Percentiles rank a stretch among this genome's conserved stretches.
Evolutionary conservation across 2,888 invertebrate genomes (phyloP).

Genomic region (Parnassius glacialis): DNA sequence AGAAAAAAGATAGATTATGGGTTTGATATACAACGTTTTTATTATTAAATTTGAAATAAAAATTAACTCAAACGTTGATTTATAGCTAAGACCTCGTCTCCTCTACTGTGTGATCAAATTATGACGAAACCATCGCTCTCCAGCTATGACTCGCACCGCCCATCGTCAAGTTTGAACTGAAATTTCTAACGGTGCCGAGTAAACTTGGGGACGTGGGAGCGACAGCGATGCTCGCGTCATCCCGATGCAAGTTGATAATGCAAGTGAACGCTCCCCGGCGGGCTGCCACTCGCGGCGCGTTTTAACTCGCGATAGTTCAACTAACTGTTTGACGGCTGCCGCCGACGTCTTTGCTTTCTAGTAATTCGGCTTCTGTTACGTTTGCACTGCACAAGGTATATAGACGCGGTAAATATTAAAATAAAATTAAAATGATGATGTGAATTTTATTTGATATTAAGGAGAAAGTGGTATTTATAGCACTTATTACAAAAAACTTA

Average conservation of each 20-base stretch:
- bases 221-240: conserved; percentile 74
- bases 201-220: conserved; percentile 75
- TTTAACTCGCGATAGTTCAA: conserved; percentile 16
- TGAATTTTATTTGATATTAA: too few relatives aligned
- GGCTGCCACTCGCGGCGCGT: conserved; percentile 15
- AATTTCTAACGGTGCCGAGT: conserved; percentile 72
- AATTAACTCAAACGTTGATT: too few relatives aligned
- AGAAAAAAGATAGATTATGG: too few relatives aligned
- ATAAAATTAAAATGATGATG: neutral
- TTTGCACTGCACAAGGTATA: neutral
- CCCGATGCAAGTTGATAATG: conserved; percentile 71
- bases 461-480: too few relatives aligned
- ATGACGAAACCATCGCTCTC: neutral
- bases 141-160: conserved; percentile 39
- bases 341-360: conserved; percentile 4
- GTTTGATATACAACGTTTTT: too few relatives aligned
- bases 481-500: too few relatives aligned
- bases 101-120: too few relatives aligned
- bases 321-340: conserved; percentile 20
- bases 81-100: too few relatives aligned
- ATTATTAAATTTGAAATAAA: too few relatives aligned
- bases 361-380: conserved; percentile 7
- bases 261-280: conserved; percentile 47
- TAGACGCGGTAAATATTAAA: neutral
- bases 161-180: conserved; percentile 68